Evolutionary conservation across 2,888 invertebrate species (phyloP).

Genomic region (Eurytoma californica): DNA sequence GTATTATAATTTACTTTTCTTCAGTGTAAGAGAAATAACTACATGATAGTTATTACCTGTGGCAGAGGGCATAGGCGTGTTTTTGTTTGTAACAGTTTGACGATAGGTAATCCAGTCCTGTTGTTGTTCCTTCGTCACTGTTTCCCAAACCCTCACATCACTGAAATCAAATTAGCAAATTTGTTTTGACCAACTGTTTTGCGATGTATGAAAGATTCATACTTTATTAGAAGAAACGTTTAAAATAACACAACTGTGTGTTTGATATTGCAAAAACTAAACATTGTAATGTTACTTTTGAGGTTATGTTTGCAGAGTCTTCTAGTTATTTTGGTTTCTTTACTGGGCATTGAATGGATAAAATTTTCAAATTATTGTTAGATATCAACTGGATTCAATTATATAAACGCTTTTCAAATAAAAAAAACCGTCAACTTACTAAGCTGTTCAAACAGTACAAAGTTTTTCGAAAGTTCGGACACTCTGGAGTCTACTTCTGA

Average conservation of each 20-base stretch:
- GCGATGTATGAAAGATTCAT: no score
- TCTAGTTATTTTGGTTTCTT: constrained; percentile 10
- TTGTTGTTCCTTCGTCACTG: constrained; percentile 61
- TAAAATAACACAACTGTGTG: no score
- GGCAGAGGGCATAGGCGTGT: constrained; percentile 70
- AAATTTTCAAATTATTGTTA: background rate
- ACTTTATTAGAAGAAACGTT: no score
- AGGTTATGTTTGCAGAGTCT: constrained; percentile 46
- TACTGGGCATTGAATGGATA: background rate
- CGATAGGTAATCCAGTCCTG: constrained; percentile 56
- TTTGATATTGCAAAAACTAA: constrained; percentile 6
- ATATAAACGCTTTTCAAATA: background rate
- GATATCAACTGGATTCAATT: background rate
- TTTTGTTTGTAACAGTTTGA: constrained; percentile 58
- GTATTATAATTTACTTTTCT: no score
- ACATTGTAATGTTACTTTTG: constrained; percentile 27
- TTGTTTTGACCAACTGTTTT: background rate
- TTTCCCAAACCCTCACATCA: constrained; percentile 65
- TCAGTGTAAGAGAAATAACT: no score
- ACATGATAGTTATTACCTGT: constrained; percentile 63
- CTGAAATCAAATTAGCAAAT: constrained; percentile 58
- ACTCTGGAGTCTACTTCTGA: constrained; percentile 24
- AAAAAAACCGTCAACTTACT: constrained; percentile 42
- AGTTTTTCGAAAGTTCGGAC: constrained; percentile 41
- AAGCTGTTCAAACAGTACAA: constrained; percentile 47